These are phyloP conservation scores for Berghia stephanieae DNA, from an alignment of 1,140 invertebrate genomes.

Conservation along the genomic window DNA sequence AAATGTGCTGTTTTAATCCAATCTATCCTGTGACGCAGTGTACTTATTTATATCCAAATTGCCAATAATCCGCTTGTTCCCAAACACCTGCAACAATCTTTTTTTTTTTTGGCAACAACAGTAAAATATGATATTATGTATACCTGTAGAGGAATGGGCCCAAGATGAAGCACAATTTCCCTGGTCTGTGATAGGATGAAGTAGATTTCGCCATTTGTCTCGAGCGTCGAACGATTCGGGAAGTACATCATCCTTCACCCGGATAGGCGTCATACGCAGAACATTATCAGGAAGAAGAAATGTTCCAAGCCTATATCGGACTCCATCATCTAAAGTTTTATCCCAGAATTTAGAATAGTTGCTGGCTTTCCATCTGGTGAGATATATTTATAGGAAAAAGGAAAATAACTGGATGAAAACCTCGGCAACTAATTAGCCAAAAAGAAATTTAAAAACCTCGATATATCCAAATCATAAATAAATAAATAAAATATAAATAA, in stretches of 20 bases:
- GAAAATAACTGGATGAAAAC: neutral
- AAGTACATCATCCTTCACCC: constrained; percentile 51
- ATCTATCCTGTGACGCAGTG: too few species aligned
- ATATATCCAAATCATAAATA: neutral
- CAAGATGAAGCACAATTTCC: constrained; percentile 91
- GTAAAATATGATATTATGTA: too few species aligned
- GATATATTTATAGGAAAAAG: neutral
- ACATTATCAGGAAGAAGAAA: constrained; percentile 63
- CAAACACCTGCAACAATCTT: too few species aligned
- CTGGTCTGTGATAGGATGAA: constrained; percentile 84
- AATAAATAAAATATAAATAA: constrained; percentile 3
- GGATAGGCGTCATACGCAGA: constrained; percentile 69
- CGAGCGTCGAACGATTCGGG: constrained; percentile 78
- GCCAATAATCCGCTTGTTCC: too few species aligned
- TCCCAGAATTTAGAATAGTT: constrained; percentile 89
- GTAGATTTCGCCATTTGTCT: constrained; percentile 76
- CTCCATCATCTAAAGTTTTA: constrained; percentile 80
- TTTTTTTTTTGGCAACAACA: too few species aligned
- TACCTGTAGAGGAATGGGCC: constrained; percentile 84
- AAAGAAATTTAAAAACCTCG: neutral
- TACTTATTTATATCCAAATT: too few species aligned
- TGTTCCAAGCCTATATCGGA: constrained; percentile 79
- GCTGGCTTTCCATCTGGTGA: constrained; percentile 76
- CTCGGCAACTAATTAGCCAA: constrained; percentile 15
- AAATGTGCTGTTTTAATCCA: too few species aligned